These are phyloP conservation scores for Diplosoma virens DNA, from an alignment of 23 tunicate species.

Conservation along the genomic window DNA sequence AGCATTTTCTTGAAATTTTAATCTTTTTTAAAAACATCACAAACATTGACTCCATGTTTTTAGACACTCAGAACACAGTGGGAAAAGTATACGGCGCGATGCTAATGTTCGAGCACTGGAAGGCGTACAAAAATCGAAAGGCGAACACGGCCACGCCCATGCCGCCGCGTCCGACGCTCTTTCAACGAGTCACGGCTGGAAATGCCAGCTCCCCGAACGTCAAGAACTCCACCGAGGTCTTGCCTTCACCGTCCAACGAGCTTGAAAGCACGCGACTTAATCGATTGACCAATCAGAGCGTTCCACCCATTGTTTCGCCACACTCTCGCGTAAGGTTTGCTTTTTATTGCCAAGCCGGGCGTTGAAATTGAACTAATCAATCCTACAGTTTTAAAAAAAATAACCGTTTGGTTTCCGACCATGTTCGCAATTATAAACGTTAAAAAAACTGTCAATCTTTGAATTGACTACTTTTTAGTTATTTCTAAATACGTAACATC, in stretches of 20 bases:
- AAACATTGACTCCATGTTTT: neutral
- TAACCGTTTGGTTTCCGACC: no score
- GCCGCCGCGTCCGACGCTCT: neutral
- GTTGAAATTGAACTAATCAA: no score
- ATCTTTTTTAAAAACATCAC: neutral
- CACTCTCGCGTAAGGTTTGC: slow-evolving; percentile 53
- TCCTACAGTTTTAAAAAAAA: no score
- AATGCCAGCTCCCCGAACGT: no score
- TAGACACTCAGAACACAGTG: slow-evolving; percentile 62
- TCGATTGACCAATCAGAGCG: slow-evolving; percentile 33
- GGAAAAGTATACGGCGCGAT: slow-evolving; percentile 97
- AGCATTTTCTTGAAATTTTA: no score
- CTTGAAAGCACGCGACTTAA: neutral
- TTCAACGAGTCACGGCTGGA: neutral
- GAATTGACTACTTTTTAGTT: no score
- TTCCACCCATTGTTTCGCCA: slow-evolving; percentile 53
- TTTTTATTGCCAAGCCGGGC: no score
- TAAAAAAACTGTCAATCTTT: no score
- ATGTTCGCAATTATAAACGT: no score
- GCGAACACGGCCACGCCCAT: no score
- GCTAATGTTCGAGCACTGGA: slow-evolving; percentile 99
- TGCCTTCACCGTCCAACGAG: neutral
- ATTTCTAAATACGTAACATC: no score
- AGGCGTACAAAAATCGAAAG: slow-evolving; percentile 81
- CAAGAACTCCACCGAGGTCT: no score